Evolutionary conservation across 2,797 vertebrate species (phyloP).

Genomic region (Amazonetta brasiliensis): DNA sequence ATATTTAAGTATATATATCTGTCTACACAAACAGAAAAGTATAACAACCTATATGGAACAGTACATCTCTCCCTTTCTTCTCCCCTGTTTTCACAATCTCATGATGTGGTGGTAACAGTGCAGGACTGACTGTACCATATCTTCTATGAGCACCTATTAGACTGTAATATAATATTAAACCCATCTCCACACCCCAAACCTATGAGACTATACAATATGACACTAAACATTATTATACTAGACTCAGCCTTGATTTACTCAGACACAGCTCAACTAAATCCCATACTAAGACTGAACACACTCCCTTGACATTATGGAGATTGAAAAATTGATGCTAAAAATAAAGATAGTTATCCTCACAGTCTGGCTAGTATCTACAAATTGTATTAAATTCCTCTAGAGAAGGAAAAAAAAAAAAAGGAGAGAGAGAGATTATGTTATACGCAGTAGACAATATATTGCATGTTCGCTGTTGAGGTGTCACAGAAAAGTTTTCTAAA

Average conservation of each 20-base stretch:
- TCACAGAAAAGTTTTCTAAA: neutral
- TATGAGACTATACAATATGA: neutral
- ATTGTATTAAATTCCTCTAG: neutral
- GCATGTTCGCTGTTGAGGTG: neutral
- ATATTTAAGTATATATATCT: rapidly evolving
- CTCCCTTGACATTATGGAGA: neutral
- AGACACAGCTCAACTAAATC: neutral
- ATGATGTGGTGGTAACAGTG: neutral
- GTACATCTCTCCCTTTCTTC: neutral
- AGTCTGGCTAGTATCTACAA: neutral
- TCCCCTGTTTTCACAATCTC: neutral
- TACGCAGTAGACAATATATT: neutral
- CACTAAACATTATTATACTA: neutral
- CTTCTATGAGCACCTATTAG: neutral
- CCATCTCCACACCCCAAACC: neutral
- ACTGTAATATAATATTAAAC: neutral
- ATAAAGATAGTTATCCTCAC: neutral
- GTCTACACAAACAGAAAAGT: neutral
- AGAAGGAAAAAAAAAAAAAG: neutral
- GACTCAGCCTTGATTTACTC: neutral
- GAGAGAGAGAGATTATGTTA: neutral
- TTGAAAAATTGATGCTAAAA: conserved; percentile 27
- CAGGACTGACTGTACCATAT: neutral
- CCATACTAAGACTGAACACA: neutral
- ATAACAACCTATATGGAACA: neutral